Evolutionary conservation across 2,888 invertebrate genomes (phyloP).

Genomic region (Ornithoptera alexandrae): DNA sequence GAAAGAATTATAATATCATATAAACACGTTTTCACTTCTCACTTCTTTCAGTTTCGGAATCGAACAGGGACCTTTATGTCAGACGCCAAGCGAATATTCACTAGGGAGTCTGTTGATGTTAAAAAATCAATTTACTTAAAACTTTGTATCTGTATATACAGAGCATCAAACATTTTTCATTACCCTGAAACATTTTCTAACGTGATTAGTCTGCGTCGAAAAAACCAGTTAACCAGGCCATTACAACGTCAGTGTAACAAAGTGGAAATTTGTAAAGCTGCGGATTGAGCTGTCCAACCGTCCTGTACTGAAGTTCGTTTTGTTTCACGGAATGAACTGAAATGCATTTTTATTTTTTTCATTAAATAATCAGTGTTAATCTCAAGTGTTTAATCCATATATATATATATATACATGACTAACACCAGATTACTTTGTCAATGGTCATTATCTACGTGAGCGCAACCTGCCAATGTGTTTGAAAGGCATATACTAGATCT

Average conservation of each 20-base stretch:
- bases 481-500: no score
- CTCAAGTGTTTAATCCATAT: no score
- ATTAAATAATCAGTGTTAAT: no score
- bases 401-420: no score
- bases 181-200: not conserved
- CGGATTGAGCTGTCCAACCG: constrained; percentile 15
- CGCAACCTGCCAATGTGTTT: no score
- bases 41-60: no score
- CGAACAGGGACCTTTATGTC: no score
- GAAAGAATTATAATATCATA: no score
- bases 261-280: constrained; percentile 20
- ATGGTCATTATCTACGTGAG: no score
- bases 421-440: no score
- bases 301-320: not conserved
- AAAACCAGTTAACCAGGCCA: constrained; percentile 13
- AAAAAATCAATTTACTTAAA: not conserved
- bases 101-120: not conserved
- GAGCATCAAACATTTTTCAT: not conserved
- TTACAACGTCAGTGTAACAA: constrained; percentile 12
- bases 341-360: not conserved
- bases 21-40: no score
- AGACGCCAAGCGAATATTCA: no score
- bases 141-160: not conserved
- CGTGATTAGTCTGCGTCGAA: constrained; percentile 6
- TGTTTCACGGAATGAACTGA: not conserved